Percentiles rank a stretch among this genome's conserved stretches.
These are phyloP conservation scores for Caradrina kadenii DNA, from an alignment of 2,888 invertebrate genomes.

Conservation along the genomic window DNA sequence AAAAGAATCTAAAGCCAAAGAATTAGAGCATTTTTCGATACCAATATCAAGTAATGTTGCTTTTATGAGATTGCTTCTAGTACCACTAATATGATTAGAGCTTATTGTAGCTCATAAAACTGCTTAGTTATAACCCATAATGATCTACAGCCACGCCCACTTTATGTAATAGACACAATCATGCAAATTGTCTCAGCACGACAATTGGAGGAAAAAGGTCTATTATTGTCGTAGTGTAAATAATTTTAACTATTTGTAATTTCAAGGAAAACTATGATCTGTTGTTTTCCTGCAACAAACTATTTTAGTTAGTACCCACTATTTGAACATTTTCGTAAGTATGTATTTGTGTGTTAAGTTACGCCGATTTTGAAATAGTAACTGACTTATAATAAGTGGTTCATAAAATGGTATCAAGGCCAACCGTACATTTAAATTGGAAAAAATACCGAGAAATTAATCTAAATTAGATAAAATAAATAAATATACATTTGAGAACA, in stretches of 20 bases:
- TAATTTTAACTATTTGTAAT: slow-evolving; percentile 14
- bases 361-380: no score
- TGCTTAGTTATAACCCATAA: slow-evolving; percentile 5
- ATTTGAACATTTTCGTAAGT: no score
- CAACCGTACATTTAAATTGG: no score
- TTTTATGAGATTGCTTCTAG: not conserved
- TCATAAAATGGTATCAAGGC: no score
- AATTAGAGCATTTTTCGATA: not conserved
- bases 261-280: slow-evolving; percentile 1
- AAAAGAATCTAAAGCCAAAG: no score
- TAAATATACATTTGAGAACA: no score
- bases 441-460: no score
- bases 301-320: no score
- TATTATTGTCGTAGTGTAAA: not conserved
- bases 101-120: slow-evolving; percentile 7
- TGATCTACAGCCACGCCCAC: not conserved
- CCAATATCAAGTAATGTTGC: not conserved
- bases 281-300: slow-evolving; percentile 6
- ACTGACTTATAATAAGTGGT: no score
- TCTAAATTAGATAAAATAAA: no score
- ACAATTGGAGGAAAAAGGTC: not conserved
- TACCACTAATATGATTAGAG: slow-evolving; percentile 22
- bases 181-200: slow-evolving; percentile 13
- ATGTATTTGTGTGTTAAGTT: not conserved
- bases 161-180: not conserved